Evolutionary conservation across 2,888 invertebrate genomes (phyloP).

Genomic region (Apomyelois bistriatella): DNA sequence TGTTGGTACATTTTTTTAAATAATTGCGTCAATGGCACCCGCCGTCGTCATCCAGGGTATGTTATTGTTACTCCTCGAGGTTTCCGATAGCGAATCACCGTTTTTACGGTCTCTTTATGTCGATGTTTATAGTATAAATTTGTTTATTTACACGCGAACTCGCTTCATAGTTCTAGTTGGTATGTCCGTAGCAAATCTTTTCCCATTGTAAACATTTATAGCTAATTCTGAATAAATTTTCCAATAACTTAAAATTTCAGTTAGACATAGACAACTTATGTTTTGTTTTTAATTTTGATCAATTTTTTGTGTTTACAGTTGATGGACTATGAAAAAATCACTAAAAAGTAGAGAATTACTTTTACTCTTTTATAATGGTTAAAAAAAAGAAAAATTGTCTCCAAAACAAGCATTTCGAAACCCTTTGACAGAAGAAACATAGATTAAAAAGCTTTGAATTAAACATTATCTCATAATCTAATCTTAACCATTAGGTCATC

Average conservation of each 20-base stretch:
- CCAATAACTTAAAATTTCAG: not conserved
- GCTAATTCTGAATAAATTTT: not conserved
- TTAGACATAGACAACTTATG: not conserved
- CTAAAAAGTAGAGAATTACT: too few relatives aligned
- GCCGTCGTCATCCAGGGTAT: constrained; percentile 26
- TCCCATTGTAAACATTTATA: constrained; percentile 2
- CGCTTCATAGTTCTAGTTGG: constrained; percentile 31
- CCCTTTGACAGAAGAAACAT: too few relatives aligned
- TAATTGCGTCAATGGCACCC: constrained; percentile 27
- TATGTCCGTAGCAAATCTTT: constrained; percentile 2
- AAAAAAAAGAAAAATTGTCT: too few relatives aligned
- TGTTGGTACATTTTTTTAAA: constrained; percentile 37
- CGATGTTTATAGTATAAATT: constrained; percentile 65
- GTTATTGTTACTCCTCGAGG: constrained; percentile 29
- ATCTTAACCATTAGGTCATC: too few relatives aligned
- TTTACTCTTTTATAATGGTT: too few relatives aligned
- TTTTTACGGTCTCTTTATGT: constrained; percentile 61
- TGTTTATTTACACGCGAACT: constrained; percentile 71
- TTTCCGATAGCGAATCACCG: constrained; percentile 53
- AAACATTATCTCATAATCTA: too few relatives aligned
- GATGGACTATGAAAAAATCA: not conserved
- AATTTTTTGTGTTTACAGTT: not conserved
- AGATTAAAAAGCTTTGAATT: too few relatives aligned
- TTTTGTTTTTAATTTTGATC: not conserved
- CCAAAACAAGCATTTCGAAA: too few relatives aligned